Percentiles rank a stretch among this genome's conserved stretches.
Evolutionary conservation across 2,888 invertebrate genomes (phyloP).

Genomic region (Coecobrya sp.): DNA sequence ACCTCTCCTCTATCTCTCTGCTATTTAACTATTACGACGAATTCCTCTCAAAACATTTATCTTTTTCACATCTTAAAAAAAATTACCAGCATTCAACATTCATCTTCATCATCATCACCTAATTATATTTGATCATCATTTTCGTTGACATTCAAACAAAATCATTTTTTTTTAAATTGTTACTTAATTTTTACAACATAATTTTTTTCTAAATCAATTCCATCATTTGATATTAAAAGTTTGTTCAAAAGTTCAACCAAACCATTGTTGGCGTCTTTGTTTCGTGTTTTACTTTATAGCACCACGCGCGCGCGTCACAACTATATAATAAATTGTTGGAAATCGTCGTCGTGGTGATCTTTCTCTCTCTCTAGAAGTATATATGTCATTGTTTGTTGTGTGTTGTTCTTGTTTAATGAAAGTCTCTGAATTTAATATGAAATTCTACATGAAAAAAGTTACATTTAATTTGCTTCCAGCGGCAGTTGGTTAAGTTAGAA

Average conservation of each 20-base stretch:
- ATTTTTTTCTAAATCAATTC: too few species aligned
- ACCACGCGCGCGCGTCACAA: too few species aligned
- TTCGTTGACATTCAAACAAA: not conserved
- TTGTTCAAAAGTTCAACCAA: too few species aligned
- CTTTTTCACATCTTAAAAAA: not conserved
- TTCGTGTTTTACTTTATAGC: too few species aligned
- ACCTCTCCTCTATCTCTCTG: not conserved
- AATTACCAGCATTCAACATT: constrained; percentile 27
- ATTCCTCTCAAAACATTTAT: constrained; percentile 9
- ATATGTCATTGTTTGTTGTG: not conserved
- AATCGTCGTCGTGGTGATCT: too few species aligned
- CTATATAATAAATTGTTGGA: too few species aligned
- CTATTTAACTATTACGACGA: too few species aligned
- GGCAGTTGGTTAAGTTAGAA: constrained; percentile 3
- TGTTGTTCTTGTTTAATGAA: not conserved
- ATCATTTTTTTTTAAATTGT: not conserved
- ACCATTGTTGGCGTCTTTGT: too few species aligned
- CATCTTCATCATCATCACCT: constrained; percentile 13
- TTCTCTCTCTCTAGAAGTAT: too few species aligned
- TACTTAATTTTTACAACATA: too few species aligned
- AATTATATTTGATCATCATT: constrained; percentile 2
- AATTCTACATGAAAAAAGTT: not conserved
- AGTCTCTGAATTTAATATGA: constrained; percentile 3
- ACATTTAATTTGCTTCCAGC: not conserved
- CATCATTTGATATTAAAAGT: too few species aligned